Evolutionary conservation across 2,888 invertebrate species (phyloP).

Genomic region (Calameuta pallipes): DNA sequence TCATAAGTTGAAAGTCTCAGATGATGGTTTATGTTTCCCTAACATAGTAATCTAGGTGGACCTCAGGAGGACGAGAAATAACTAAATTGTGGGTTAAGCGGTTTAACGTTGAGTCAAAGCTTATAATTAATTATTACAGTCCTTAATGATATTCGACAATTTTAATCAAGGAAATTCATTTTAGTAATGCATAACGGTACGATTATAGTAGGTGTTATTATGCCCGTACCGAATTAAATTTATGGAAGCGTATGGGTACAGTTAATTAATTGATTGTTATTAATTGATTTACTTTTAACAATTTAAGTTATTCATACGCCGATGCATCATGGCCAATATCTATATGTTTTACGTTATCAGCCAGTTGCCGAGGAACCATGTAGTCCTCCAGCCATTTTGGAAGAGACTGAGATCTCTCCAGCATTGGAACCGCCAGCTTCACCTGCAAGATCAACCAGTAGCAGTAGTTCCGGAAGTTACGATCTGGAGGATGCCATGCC

Average conservation of each 20-base stretch:
- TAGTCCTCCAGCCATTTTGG: conserved; percentile 56
- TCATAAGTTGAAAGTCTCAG: neutral
- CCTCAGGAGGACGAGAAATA: neutral
- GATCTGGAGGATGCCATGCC: conserved; percentile 62
- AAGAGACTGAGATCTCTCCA: conserved; percentile 47
- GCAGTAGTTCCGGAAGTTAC: conserved; percentile 64
- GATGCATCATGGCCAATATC: neutral
- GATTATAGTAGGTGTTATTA: too few relatives aligned
- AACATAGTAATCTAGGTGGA: neutral
- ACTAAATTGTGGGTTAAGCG: too few relatives aligned
- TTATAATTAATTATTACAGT: too few relatives aligned
- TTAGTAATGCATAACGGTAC: too few relatives aligned
- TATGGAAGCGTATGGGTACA: too few relatives aligned
- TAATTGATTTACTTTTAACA: too few relatives aligned
- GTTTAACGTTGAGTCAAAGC: too few relatives aligned
- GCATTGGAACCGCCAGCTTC: conserved; percentile 45
- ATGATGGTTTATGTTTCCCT: neutral
- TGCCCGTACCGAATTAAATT: too few relatives aligned
- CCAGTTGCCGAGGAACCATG: conserved; percentile 59
- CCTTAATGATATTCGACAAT: too few relatives aligned
- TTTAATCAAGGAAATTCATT: too few relatives aligned
- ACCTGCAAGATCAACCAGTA: conserved; percentile 57
- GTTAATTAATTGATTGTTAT: too few relatives aligned
- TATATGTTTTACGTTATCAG: conserved; percentile 31
- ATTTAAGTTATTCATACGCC: too few relatives aligned